Evolutionary conservation across 2,888 invertebrate genomes (phyloP).

Genomic region (Bellardia pandia): DNA sequence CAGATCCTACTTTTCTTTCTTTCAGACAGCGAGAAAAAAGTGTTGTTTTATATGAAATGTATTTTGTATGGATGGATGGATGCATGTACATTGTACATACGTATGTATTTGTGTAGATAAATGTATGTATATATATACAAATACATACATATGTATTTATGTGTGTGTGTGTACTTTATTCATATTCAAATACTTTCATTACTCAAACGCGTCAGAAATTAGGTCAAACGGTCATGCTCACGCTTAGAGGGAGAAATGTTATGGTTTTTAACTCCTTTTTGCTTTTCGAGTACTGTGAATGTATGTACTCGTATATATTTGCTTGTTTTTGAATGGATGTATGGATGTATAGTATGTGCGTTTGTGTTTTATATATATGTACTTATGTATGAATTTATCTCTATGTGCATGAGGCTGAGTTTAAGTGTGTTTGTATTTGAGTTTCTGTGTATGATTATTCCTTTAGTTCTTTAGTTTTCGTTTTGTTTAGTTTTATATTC

Average conservation of each 20-base stretch:
- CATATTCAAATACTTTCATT: slow-evolving; percentile 79
- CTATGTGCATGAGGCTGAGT: neutral
- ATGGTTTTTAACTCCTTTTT: slow-evolving; percentile 68
- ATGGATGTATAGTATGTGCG: too few species aligned
- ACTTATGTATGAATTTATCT: neutral
- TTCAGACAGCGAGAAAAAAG: slow-evolving; percentile 14
- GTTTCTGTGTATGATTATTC: slow-evolving; percentile 38
- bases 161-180: slow-evolving; percentile 65
- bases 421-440: slow-evolving; percentile 6
- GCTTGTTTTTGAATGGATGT: too few species aligned
- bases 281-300: slow-evolving; percentile 52
- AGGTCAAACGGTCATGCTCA: slow-evolving; percentile 83
- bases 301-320: neutral
- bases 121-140: too few species aligned
- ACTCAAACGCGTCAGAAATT: slow-evolving; percentile 79
- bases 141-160: too few species aligned
- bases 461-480: slow-evolving; percentile 27
- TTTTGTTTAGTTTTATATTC: slow-evolving; percentile 39
- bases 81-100: neutral
- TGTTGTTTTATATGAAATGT: neutral
- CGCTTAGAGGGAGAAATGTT: slow-evolving; percentile 73
- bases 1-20: slow-evolving; percentile 28
- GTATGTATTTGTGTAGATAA: neutral
- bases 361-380: neutral
- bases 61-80: neutral